These are phyloP conservation scores for Cheirogaleus medius DNA, from an alignment of 2,113 vertebrate genomes.

Conservation along the genomic window DNA sequence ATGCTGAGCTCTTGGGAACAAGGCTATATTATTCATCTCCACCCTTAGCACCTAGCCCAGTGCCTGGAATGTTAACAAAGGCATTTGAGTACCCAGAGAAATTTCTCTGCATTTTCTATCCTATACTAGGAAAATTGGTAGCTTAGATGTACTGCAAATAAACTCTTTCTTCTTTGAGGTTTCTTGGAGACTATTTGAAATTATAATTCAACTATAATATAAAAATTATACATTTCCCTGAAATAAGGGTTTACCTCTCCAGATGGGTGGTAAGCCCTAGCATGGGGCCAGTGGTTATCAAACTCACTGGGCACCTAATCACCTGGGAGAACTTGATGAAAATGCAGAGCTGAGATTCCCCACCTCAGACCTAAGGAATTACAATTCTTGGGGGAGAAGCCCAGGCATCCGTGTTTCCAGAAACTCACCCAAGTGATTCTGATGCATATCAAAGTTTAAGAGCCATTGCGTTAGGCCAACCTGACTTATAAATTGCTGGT, in stretches of 20 bases:
- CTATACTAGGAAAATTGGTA: neutral
- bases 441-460: neutral
- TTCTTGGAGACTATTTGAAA: neutral
- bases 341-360: neutral
- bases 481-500: constrained; percentile 26
- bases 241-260: neutral
- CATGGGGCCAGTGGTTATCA: neutral
- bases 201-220: neutral
- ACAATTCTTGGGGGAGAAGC: neutral
- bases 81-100: neutral
- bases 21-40: constrained; percentile 4
- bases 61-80: constrained; percentile 41
- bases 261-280: neutral
- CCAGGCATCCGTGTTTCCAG: constrained; percentile 13
- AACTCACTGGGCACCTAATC: neutral
- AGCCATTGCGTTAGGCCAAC: neutral
- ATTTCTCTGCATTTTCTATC: neutral
- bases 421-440: constrained; percentile 10
- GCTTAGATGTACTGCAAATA: neutral
- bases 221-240: neutral
- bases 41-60: constrained; percentile 7
- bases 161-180: neutral
- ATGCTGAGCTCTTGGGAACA: constrained; percentile 58
- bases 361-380: neutral
- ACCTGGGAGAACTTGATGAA: neutral